Conservation (phyloP, 2,888 invertebrate species). For the Orthosia cruda region DNA sequence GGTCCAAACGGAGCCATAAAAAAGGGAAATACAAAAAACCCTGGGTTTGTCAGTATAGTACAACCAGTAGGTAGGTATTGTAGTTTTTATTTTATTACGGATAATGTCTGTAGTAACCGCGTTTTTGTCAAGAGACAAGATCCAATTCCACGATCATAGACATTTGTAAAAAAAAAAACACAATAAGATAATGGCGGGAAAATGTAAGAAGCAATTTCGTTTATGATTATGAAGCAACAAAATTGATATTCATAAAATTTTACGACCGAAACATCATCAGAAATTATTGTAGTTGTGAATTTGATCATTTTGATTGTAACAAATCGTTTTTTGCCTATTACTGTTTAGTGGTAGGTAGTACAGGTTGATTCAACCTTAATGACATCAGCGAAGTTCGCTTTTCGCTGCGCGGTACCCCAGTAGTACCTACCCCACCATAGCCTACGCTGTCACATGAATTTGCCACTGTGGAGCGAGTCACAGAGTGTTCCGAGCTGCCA, state of each 20-base stretch:
- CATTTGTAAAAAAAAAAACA: constrained; percentile 13
- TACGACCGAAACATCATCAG: constrained; percentile 53
- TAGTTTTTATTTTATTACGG: constrained; percentile 9
- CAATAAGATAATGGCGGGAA: constrained; percentile 3
- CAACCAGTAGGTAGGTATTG: too few relatives aligned
- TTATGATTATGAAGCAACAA: constrained; percentile 52
- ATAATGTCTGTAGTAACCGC: constrained; percentile 15
- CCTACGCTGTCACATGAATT: too few relatives aligned
- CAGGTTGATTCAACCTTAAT: too few relatives aligned
- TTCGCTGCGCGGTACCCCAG: too few relatives aligned
- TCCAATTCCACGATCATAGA: constrained; percentile 27
- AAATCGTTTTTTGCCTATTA: constrained; percentile 3
- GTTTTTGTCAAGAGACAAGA: constrained; percentile 8
- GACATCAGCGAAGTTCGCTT: too few relatives aligned
- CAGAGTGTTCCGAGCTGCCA: too few relatives aligned
- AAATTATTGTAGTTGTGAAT: constrained; percentile 9
- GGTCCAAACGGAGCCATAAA: too few relatives aligned
- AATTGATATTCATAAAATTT: constrained; percentile 64
- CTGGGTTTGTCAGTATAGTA: constrained; percentile 8
- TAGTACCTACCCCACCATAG: too few relatives aligned
- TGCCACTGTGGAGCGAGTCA: too few relatives aligned
- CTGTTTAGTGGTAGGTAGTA: too few relatives aligned
- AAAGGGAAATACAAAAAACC: constrained; percentile 25
- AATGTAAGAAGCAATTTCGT: constrained; percentile 49
- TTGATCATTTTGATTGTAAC: not conserved